Evolutionary conservation across 2,113 vertebrate genomes (phyloP).

Genomic region (Alosa alosa): DNA sequence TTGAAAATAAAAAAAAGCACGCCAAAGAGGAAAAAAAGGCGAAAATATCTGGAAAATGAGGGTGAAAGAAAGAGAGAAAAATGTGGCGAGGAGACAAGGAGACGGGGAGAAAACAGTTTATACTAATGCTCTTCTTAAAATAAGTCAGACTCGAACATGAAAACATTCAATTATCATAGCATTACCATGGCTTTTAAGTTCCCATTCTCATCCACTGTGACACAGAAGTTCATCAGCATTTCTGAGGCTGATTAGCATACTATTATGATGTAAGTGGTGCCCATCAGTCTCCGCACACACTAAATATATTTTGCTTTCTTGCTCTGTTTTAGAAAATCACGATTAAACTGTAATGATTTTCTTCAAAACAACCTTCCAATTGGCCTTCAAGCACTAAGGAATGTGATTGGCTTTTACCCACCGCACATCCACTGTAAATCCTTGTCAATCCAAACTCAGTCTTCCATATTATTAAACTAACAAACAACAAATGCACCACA

Average conservation of each 20-base stretch:
- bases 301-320: constrained; percentile 63
- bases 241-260: constrained; percentile 72
- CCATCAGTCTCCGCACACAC: constrained; percentile 65
- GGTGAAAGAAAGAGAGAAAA: not conserved
- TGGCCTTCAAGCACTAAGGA: constrained; percentile 55
- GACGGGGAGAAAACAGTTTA: constrained; percentile 23
- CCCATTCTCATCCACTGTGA: constrained; percentile 45
- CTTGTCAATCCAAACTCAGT: constrained; percentile 72
- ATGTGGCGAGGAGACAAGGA: not conserved
- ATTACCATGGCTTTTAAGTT: constrained; percentile 51
- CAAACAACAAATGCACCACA: constrained; percentile 63
- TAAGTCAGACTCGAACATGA: constrained; percentile 48
- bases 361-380: constrained; percentile 63
- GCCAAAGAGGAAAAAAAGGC: not conserved
- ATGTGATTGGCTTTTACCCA: constrained; percentile 65
- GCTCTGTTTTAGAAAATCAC: constrained; percentile 40
- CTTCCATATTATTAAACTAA: constrained; percentile 68
- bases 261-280: constrained; percentile 58
- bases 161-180: constrained; percentile 61
- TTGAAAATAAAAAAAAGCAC: not conserved
- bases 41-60: not conserved
- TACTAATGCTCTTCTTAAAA: constrained; percentile 36
- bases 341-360: constrained; percentile 55
- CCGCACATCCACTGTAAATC: constrained; percentile 63
- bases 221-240: constrained; percentile 63